Base-by-base conservation (phyloP, 2,797 vertebrate species). In the Fistularia commersonii region DNA sequence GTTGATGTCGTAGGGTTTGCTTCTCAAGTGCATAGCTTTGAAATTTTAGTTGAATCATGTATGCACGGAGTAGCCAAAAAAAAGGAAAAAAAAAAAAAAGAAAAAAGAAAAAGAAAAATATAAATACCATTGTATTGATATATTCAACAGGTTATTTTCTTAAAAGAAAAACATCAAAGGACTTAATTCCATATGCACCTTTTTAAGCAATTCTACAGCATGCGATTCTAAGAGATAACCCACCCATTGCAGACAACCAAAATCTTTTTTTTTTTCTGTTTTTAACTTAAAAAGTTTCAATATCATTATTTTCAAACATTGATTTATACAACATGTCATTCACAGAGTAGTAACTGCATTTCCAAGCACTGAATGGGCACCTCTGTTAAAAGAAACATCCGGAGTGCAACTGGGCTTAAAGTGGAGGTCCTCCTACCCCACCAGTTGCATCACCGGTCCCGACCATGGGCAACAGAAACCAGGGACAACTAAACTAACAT, bases 281-380 rank as follows among this genome's bases (percentile, higher is more conserved):
- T 93, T 96, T 95, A 95, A 96, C 94, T 95, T 95, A 96, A 95
- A 94, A 95, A 95, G 94, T 92, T 94, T 93, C 92, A 93, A 92
- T 93, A 97, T 95, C 91, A 94, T 96, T 95, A 95, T 98, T 97
- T 98, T 94, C 93, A 95, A 98, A 97, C 95, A 97, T 95, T 93
- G 93, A 96, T 97, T 98, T 97, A 91, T 98, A 98, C 95, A 97
- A 93, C 91, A 93, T 95, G 93, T 95, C 93, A 95, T 95, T 98
- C 94, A 97, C 93, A 96, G 92, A 93, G 88, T 90, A 94, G 88
- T 90, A 91, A 97, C 93, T 93, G 92, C 81, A 93, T 93, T 93
- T 91, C 94, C 90, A 91, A 92, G 90, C 89, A 90, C 74, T 76
- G 87, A 90, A 89, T 85, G 84, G 86, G 86, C 87, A 89, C 82